phyloP scores from a whole-genome alignment of 2,113 vertebrate genomes.

The Scomber japonicus region DNA sequence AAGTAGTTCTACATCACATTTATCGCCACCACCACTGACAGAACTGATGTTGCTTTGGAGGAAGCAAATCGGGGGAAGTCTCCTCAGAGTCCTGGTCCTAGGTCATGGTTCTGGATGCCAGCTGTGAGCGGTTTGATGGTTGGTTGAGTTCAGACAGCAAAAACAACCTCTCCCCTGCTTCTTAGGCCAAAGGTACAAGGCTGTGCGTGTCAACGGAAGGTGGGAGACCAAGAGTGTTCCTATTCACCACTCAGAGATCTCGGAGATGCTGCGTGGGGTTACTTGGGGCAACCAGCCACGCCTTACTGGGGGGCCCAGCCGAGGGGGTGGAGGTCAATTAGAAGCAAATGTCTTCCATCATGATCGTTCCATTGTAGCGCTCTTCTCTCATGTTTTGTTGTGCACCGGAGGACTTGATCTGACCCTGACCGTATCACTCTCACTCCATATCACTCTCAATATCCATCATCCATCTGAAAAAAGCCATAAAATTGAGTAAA shows the following conservation, averaged over 20 bases:
- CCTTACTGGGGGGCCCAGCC: conserved; percentile 55
- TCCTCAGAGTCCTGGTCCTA: conserved; percentile 48
- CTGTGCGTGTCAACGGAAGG: conserved; percentile 51
- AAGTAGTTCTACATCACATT: conserved; percentile 28
- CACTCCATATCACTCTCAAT: conserved; percentile 62
- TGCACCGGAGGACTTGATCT: conserved; percentile 52
- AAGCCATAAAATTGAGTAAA: conserved; percentile 43
- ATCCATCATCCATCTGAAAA: conserved; percentile 58
- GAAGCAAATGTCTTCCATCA: conserved; percentile 78
- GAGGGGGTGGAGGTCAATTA: conserved; percentile 70
- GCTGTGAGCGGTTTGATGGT: conserved; percentile 80
- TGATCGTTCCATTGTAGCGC: conserved; percentile 53
- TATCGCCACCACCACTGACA: conserved; percentile 12
- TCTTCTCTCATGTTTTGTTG: conserved; percentile 65
- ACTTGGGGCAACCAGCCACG: conserved; percentile 51
- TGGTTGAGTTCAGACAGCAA: conserved; percentile 75
- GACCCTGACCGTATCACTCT: conserved; percentile 57
- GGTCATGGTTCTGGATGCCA: conserved; percentile 68
- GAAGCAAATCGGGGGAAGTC: conserved; percentile 39
- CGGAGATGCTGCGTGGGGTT: conserved; percentile 67
- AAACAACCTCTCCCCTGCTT: conserved; percentile 67
- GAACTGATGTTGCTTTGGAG: conserved; percentile 34
- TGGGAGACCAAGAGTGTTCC: conserved; percentile 33
- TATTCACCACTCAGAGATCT: conserved; percentile 47
- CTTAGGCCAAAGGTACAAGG: conserved; percentile 68